Percentiles rank a stretch among this genome's conserved stretches.
Evolutionary conservation across 2,888 invertebrate genomes (phyloP).

Genomic region (Trachelus stipa): DNA sequence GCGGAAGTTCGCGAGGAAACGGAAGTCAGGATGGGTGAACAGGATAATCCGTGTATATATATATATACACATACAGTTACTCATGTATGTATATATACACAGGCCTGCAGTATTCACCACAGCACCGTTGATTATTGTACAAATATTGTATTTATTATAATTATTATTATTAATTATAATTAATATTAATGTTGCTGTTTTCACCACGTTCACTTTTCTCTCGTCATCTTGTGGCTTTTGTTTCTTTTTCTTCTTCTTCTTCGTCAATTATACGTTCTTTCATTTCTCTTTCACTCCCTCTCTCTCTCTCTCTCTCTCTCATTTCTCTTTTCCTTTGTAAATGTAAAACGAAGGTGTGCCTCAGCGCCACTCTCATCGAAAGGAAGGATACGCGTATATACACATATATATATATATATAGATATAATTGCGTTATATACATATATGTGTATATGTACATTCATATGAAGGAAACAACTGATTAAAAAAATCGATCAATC

Average conservation of each 20-base stretch:
- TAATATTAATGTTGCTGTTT: conserved; percentile 65
- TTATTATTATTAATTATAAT: conserved; percentile 65
- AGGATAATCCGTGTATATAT: neutral
- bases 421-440: conserved; percentile 28
- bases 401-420: conserved; percentile 21
- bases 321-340: conserved; percentile 35
- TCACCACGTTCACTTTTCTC: conserved; percentile 58
- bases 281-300: conserved; percentile 6
- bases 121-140: conserved; percentile 66
- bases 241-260: conserved; percentile 14
- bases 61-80: neutral
- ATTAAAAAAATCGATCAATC: conserved; percentile 43
- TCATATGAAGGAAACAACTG: conserved; percentile 37
- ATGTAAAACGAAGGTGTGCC: conserved; percentile 40
- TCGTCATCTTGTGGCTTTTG: conserved; percentile 36
- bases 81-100: conserved; percentile 15
- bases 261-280: neutral
- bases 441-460: conserved; percentile 36
- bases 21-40: conserved; percentile 19
- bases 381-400: conserved; percentile 18
- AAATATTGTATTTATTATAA: conserved; percentile 67
- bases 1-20: conserved; percentile 7
- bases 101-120: conserved; percentile 57
- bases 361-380: conserved; percentile 39
- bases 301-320: conserved; percentile 20